phyloP scores from a whole-genome alignment of 2,113 vertebrate species.

The Girardinichthys multiradiatus region DNA sequence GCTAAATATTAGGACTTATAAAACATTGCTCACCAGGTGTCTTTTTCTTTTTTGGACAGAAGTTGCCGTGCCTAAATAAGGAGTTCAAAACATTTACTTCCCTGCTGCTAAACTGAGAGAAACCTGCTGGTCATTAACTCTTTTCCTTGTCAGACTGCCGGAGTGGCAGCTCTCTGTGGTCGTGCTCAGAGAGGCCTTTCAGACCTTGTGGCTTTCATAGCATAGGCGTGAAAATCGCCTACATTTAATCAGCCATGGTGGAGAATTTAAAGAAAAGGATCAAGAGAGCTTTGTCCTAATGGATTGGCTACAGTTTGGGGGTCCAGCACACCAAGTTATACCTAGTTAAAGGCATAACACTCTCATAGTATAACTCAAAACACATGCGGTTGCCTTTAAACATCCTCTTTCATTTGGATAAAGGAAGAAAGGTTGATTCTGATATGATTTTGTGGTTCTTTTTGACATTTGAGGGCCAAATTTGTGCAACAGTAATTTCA shows the following conservation, averaged over 20 bases:
- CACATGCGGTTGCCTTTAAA: constrained; percentile 61
- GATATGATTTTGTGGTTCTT: constrained; percentile 4
- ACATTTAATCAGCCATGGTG: constrained; percentile 79
- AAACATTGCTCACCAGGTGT: too few species aligned
- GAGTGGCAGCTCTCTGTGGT: constrained; percentile 57
- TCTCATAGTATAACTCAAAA: constrained; percentile 70
- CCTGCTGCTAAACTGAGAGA: neutral
- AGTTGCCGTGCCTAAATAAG: neutral
- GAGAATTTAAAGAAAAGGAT: constrained; percentile 73
- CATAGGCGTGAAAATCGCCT: constrained; percentile 75
- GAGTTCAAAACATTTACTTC: neutral
- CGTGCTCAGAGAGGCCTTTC: constrained; percentile 67
- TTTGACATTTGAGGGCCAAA: constrained; percentile 9
- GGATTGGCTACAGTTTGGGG: constrained; percentile 77
- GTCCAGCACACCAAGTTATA: constrained; percentile 58
- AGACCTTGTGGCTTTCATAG: constrained; percentile 55
- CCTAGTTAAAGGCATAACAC: constrained; percentile 68
- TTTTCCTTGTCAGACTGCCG: constrained; percentile 33
- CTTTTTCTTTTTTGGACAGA: neutral
- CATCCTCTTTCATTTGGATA: constrained; percentile 10
- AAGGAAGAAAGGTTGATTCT: neutral
- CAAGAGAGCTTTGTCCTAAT: constrained; percentile 76
- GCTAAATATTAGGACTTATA: too few species aligned
- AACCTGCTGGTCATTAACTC: constrained; percentile 44
- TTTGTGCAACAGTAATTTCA: constrained; percentile 42